These are phyloP conservation scores for Latrodectus elegans DNA, from an alignment of 2,888 invertebrate species.

Conservation along the genomic window DNA sequence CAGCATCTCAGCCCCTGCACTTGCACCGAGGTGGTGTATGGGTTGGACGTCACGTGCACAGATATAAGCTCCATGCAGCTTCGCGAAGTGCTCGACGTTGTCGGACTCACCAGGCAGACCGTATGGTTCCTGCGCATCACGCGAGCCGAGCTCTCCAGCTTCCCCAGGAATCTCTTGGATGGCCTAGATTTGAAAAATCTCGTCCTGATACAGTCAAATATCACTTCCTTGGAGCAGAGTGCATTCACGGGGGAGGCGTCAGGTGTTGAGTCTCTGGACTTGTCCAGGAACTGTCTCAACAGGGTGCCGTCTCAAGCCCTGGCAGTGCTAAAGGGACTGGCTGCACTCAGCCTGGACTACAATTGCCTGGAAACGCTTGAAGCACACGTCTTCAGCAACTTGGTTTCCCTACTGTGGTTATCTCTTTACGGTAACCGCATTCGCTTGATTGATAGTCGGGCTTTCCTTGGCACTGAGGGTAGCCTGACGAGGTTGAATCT, in stretches of 20 bases:
- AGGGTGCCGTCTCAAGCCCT: slow-evolving; percentile 74
- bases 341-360: slow-evolving; percentile 91
- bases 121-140: slow-evolving; percentile 91
- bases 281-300: slow-evolving; percentile 87
- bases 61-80: slow-evolving; percentile 72
- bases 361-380: slow-evolving; percentile 87
- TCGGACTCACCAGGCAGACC: slow-evolving; percentile 74
- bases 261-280: slow-evolving; percentile 87
- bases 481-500: slow-evolving; percentile 89
- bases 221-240: slow-evolving; percentile 89
- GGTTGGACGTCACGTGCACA: slow-evolving; percentile 89
- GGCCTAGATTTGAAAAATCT: slow-evolving; percentile 91
- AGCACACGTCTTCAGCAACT: slow-evolving; percentile 87
- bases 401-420: slow-evolving; percentile 89
- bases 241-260: slow-evolving; percentile 88
- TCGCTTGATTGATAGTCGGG: slow-evolving; percentile 84
- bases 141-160: slow-evolving; percentile 88
- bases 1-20: slow-evolving; percentile 80
- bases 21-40: slow-evolving; percentile 88
- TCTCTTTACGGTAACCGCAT: slow-evolving; percentile 83
- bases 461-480: slow-evolving; percentile 91
- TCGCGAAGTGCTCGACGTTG: slow-evolving; percentile 66
- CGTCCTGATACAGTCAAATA: slow-evolving; percentile 88
- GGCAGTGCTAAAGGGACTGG: slow-evolving; percentile 76
- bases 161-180: slow-evolving; percentile 85